A percentile compares a stretch with the other conserved stretches of the same genome.
These are phyloP conservation scores for Platycheirus rosarum DNA, from an alignment of 2,888 invertebrate genomes.

Conservation along the genomic window DNA sequence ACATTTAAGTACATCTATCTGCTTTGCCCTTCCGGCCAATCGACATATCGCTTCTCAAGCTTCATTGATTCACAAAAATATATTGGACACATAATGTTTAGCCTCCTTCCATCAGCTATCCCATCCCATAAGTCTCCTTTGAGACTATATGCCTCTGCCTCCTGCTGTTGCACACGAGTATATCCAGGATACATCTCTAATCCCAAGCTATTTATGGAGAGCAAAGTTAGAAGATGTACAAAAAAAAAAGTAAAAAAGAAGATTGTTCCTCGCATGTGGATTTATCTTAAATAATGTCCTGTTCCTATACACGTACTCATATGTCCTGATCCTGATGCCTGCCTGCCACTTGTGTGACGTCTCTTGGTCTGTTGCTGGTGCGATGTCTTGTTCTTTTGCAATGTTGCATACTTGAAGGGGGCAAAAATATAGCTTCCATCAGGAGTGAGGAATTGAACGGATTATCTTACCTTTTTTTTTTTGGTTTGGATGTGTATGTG, in stretches of 20 bases:
- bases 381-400: slow-evolving; percentile 59
- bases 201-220: slow-evolving; percentile 71
- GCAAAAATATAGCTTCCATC: neutral
- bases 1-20: slow-evolving; percentile 64
- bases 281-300: slow-evolving; percentile 74
- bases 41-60: slow-evolving; percentile 71
- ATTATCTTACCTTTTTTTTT: slow-evolving; percentile 68
- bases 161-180: slow-evolving; percentile 64
- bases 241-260: slow-evolving; percentile 46
- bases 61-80: slow-evolving; percentile 74
- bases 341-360: slow-evolving; percentile 69
- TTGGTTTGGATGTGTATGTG: slow-evolving; percentile 21
- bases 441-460: slow-evolving; percentile 71
- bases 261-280: slow-evolving; percentile 68
- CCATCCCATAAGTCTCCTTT: slow-evolving; percentile 16
- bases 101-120: slow-evolving; percentile 27
- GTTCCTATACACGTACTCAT: slow-evolving; percentile 28
- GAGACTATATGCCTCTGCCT: too few species aligned
- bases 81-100: slow-evolving; percentile 72
- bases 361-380: slow-evolving; percentile 52
- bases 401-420: slow-evolving; percentile 48
- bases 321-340: slow-evolving; percentile 56
- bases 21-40: slow-evolving; percentile 68
- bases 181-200: slow-evolving; percentile 69
- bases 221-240: slow-evolving; percentile 34